Evolutionary conservation across 2,797 vertebrate species (phyloP).

Genomic region (Smutsia gigantea): DNA sequence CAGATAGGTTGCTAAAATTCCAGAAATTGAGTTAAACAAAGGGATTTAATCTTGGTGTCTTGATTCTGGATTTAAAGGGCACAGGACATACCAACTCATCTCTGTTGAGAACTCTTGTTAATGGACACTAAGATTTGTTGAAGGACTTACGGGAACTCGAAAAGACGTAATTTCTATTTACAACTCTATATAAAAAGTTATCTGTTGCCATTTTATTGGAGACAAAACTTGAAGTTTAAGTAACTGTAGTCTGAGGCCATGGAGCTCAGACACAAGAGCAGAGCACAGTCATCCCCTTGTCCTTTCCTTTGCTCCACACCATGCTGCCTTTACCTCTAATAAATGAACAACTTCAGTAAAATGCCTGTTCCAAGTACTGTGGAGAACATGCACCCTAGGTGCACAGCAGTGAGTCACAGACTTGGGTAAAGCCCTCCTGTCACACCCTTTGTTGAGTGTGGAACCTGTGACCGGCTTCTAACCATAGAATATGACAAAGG

Average conservation of each 20-base stretch:
- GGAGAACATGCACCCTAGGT: not conserved
- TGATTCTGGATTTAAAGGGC: conserved; percentile 27
- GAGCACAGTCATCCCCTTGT: not conserved
- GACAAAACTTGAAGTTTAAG: not conserved
- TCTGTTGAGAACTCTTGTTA: not conserved
- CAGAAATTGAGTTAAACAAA: conserved; percentile 5
- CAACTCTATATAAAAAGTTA: not conserved
- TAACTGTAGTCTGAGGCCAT: not conserved
- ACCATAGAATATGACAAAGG: not conserved
- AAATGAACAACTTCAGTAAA: not conserved
- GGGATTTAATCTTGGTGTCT: conserved; percentile 15
- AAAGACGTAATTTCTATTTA: not conserved
- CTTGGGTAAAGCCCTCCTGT: not conserved
- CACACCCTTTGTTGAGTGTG: not conserved
- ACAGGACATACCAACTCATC: not conserved
- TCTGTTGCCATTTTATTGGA: not conserved
- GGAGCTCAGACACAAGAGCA: not conserved
- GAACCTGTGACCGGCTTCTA: not conserved
- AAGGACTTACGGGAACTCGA: not conserved
- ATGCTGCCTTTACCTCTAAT: not conserved
- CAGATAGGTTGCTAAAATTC: not conserved
- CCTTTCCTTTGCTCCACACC: not conserved
- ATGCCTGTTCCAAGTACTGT: not conserved
- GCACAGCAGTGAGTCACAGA: not conserved
- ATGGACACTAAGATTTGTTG: not conserved